These are phyloP conservation scores for Eupithecia exiguata DNA, from an alignment of 2,888 invertebrate genomes.

Conservation along the genomic window DNA sequence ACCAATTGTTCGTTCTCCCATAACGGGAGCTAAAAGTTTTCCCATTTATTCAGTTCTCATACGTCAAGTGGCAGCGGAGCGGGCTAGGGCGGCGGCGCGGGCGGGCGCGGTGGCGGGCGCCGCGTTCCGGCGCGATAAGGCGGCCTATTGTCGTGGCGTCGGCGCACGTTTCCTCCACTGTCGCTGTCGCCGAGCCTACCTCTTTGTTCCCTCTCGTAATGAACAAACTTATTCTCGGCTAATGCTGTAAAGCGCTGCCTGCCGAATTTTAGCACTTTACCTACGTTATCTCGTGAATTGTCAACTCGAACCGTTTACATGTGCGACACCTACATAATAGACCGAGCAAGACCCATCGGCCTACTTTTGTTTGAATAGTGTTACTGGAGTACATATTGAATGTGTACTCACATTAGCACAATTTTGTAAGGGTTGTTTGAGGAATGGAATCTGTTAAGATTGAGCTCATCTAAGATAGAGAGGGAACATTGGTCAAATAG, in stretches of 20 bases:
- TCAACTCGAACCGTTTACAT: slow-evolving; percentile 61
- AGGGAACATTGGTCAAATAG: not conserved
- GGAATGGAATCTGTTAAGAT: slow-evolving; percentile 69
- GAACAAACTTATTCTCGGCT: slow-evolving; percentile 83
- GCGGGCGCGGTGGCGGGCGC: slow-evolving; percentile 54
- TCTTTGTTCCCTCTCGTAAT: slow-evolving; percentile 79
- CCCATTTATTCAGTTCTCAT: slow-evolving; percentile 82
- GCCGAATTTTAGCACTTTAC: slow-evolving; percentile 72
- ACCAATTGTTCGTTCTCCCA: slow-evolving; percentile 82
- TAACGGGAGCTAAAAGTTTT: slow-evolving; percentile 80
- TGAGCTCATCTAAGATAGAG: slow-evolving; percentile 38
- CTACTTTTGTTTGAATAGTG: slow-evolving; percentile 78
- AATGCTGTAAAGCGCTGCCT: slow-evolving; percentile 71
- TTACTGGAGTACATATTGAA: slow-evolving; percentile 64
- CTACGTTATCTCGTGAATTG: slow-evolving; percentile 71
- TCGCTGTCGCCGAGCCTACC: slow-evolving; percentile 80
- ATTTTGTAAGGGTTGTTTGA: slow-evolving; percentile 72
- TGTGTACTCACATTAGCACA: slow-evolving; percentile 72
- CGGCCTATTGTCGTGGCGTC: slow-evolving; percentile 80
- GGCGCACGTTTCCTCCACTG: slow-evolving; percentile 82
- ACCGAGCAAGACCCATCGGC: slow-evolving; percentile 67
- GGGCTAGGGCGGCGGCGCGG: slow-evolving; percentile 37
- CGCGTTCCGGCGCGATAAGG: slow-evolving; percentile 83
- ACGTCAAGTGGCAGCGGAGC: slow-evolving; percentile 67
- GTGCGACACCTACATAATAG: slow-evolving; percentile 64